phyloP scores from a whole-genome alignment of 2,113 vertebrate species.

The Pedetes capensis region DNA sequence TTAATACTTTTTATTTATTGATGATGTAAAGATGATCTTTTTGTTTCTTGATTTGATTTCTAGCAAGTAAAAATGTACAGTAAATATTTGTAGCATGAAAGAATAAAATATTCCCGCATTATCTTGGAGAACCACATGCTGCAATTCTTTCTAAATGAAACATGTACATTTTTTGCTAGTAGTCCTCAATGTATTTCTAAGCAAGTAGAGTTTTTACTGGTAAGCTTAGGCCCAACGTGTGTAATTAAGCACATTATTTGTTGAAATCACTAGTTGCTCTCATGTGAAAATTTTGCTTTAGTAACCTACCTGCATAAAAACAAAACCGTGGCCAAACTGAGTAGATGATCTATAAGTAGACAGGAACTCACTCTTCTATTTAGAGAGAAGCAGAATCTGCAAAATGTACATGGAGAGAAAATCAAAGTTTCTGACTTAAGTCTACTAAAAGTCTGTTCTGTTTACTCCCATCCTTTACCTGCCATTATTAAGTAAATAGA shows the following conservation, averaged over 20 bases:
- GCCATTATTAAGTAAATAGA: neutral
- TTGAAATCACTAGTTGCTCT: neutral
- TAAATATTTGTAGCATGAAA: neutral
- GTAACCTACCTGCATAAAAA: neutral
- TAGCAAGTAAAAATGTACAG: neutral
- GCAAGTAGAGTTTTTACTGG: neutral
- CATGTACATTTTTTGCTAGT: neutral
- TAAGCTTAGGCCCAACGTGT: neutral
- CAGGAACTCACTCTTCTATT: neutral
- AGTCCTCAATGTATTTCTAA: neutral
- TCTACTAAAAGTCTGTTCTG: neutral
- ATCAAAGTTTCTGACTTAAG: conserved; percentile 6
- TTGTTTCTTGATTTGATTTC: neutral
- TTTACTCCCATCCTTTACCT: neutral
- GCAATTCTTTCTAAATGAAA: neutral
- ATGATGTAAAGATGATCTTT: neutral
- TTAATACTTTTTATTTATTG: neutral
- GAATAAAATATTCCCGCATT: neutral
- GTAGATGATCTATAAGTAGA: neutral
- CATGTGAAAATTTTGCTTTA: neutral
- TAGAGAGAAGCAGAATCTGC: neutral
- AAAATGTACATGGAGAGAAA: neutral
- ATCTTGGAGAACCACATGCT: neutral
- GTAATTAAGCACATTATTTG: neutral
- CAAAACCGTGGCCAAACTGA: neutral